phyloP scores from a whole-genome alignment of 2,113 vertebrate genomes.

The Cebidichthys violaceus region DNA sequence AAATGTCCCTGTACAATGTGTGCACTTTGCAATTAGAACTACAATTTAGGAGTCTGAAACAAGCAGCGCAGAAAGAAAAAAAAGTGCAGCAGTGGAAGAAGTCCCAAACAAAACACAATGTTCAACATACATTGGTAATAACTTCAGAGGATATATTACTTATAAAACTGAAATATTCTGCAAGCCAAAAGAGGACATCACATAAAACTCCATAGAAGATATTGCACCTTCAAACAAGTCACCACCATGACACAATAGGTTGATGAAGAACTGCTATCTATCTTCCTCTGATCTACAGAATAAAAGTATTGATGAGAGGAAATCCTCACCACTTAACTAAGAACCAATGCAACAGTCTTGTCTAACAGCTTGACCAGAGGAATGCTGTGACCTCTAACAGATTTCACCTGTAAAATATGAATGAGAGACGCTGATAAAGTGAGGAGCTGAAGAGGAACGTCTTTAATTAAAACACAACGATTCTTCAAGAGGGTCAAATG shows the following conservation, averaged over 20 bases:
- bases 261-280: not conserved
- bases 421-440: not conserved
- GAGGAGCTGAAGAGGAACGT: not conserved
- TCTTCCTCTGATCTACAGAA: conserved; percentile 14
- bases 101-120: not conserved
- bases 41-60: not conserved
- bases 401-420: not conserved
- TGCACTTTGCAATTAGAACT: conserved; percentile 22
- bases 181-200: not conserved
- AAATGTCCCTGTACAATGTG: not conserved
- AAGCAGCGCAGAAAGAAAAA: conserved; percentile 10
- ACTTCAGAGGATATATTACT: not conserved
- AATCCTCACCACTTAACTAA: conserved; percentile 3
- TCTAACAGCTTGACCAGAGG: not conserved
- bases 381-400: not conserved
- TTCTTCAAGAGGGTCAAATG: not conserved
- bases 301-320: conserved; percentile 26
- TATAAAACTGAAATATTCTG: not conserved
- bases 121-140: not conserved
- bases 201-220: not conserved
- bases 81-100: not conserved
- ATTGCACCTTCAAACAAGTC: not conserved
- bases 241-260: not conserved
- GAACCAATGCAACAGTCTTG: not conserved
- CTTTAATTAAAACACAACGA: not conserved